Evolutionary conservation across 1,140 invertebrate species (phyloP).

Genomic region (Bombus confusus): DNA sequence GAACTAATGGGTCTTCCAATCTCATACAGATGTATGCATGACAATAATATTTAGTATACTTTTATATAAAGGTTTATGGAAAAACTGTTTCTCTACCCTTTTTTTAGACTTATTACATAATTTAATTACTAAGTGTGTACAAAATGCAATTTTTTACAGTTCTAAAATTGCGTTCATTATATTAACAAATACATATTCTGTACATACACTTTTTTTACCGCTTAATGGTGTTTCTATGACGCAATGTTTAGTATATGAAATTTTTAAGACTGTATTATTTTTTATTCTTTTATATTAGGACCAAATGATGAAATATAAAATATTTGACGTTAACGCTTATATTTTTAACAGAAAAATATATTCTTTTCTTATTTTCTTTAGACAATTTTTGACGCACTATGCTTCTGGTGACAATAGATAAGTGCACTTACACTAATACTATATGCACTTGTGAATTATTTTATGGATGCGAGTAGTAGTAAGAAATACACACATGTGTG

Average conservation of each 20-base stretch:
- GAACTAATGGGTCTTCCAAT: conserved; percentile 59
- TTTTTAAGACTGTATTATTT: conserved; percentile 23
- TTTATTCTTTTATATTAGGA: conserved; percentile 29
- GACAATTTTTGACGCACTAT: conserved; percentile 39
- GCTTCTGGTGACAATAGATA: conserved; percentile 43
- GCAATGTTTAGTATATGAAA: background rate
- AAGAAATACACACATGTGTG: conserved; percentile 45
- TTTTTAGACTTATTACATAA: conserved; percentile 24
- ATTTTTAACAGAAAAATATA: conserved; percentile 12
- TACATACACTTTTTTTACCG: conserved; percentile 2
- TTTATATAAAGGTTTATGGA: conserved; percentile 48
- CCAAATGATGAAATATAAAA: conserved; percentile 10
- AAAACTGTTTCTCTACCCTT: conserved; percentile 39
- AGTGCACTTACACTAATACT: conserved; percentile 54
- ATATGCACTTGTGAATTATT: conserved; percentile 38
- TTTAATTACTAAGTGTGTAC: conserved; percentile 26
- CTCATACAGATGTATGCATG: conserved; percentile 44
- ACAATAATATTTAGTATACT: conserved; percentile 57
- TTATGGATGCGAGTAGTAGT: conserved; percentile 7
- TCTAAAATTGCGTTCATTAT: conserved; percentile 3
- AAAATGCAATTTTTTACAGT: background rate
- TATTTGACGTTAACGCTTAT: conserved; percentile 17
- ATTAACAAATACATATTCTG: conserved; percentile 33
- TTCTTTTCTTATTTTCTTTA: conserved; percentile 8
- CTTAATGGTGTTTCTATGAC: conserved; percentile 18